A percentile compares a stretch with the other conserved stretches of the same genome.
phyloP scores from a whole-genome alignment of 2,888 invertebrate species.

The Cephus spinipes region DNA sequence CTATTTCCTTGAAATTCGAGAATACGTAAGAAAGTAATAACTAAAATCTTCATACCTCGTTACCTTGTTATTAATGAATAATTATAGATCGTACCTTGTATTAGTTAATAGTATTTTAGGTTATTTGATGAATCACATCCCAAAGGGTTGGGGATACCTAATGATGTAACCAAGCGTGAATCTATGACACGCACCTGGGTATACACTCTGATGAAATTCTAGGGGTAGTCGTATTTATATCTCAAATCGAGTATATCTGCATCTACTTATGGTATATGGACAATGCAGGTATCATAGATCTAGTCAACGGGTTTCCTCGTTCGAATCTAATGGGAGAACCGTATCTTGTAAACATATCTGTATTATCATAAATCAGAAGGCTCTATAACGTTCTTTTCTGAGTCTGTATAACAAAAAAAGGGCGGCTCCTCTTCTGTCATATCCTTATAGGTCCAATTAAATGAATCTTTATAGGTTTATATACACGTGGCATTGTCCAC shows the following conservation, averaged over 20 bases:
- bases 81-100: neutral
- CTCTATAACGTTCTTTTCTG: neutral
- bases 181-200: constrained; percentile 45
- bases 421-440: neutral
- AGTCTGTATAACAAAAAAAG: neutral
- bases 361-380: neutral
- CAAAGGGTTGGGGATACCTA: constrained; percentile 32
- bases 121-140: neutral
- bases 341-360: neutral
- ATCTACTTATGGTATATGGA: neutral
- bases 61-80: neutral
- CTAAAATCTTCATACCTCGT: neutral
- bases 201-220: constrained; percentile 38
- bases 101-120: neutral
- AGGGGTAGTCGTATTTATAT: constrained; percentile 32
- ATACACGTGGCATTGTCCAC: neutral
- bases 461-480: neutral
- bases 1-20: neutral
- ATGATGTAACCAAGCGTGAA: constrained; percentile 42
- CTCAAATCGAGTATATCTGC: constrained; percentile 24
- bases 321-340: constrained; percentile 35
- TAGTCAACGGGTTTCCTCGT: constrained; percentile 39
- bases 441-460: neutral
- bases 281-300: neutral
- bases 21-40: neutral